A percentile compares a stretch with the other conserved stretches of the same genome.
Conservation (phyloP, 2,797 vertebrate genomes). For the Fundulus diaphanus region DNA sequence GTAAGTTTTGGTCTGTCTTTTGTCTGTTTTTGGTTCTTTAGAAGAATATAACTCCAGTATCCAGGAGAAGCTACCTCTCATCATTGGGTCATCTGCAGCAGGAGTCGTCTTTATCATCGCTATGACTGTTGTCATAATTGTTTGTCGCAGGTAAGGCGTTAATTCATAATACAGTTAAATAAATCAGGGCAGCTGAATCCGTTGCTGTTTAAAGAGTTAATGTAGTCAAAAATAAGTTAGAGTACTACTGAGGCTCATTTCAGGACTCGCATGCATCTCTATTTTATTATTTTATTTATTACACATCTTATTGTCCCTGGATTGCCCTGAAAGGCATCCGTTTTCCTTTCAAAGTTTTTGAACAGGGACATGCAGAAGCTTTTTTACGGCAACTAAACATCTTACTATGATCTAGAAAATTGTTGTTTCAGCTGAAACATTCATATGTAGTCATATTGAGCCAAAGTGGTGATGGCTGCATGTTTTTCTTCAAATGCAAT, state of each 20-base stretch:
- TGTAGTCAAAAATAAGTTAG: not conserved
- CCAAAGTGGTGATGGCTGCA: too few relatives aligned
- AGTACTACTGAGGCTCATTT: not conserved
- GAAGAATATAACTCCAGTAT: conserved; percentile 94
- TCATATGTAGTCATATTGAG: not conserved
- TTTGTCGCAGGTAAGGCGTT: conserved; percentile 88
- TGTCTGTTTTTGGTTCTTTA: conserved; percentile 52
- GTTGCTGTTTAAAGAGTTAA: not conserved
- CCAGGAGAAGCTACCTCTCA: conserved; percentile 95
- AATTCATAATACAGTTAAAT: not conserved
- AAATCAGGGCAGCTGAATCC: not conserved
- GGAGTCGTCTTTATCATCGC: conserved; percentile 93
- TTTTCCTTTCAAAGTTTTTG: not conserved
- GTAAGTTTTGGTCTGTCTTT: not conserved
- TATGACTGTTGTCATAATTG: conserved; percentile 87
- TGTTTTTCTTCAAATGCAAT: too few relatives aligned
- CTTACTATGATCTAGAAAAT: not conserved
- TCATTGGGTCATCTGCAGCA: conserved; percentile 91
- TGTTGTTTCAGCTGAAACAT: too few relatives aligned
- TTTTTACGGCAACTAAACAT: not conserved
- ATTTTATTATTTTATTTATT: too few relatives aligned
- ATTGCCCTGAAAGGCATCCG: not conserved
- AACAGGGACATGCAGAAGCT: not conserved
- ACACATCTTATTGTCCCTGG: too few relatives aligned
- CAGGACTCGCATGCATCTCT: not conserved